Evolutionary conservation across 2,888 invertebrate species (phyloP), one percentile per base, ranked within the genome.

Genomic region (Scaptomyza reducta): DNA sequence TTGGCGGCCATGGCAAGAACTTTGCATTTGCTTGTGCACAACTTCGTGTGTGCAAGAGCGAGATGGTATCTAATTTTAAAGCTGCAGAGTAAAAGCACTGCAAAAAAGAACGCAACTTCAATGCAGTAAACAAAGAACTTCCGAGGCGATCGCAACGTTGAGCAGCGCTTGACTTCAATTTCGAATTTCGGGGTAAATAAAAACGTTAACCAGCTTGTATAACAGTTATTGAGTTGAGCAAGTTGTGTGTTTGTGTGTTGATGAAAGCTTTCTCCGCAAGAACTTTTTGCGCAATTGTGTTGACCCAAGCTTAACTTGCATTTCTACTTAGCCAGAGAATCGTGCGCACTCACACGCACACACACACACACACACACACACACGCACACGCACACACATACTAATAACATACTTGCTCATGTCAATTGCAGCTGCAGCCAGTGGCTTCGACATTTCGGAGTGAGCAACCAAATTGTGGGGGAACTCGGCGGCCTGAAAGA

Each of bases 41-140:
- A 63, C 70, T 55, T 56, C 59, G 67, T 71, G 74, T 71, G 74
- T 16, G 70, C 59, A 70, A 65, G 53, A 67, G 72, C 50, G 62
- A 63, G 68, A 74, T 71, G 78, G 87, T 89, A 88, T 90, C 70
- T 66, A 70, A 75, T 72, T 72, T 74, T 60, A 76, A 76, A 73
- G 78, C 69, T 61, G 62, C 54, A 69, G 54, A 71, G 70, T 71
- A 79, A 75, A 66, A 74, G 64, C 70, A 67, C 65, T 56, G 64
- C 51, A 62, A 69, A 81, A 81, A 68, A 63, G 68, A 76, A 81
- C 61, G 61, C 62, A 87, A 87, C 81, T 78, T 73, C 73, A 70
- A 70, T 87, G 83, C 75, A 79, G 86, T 89, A 89, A 90, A 90
- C 88, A 90, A 90, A 90, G 89, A 90, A 89, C 90, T 76, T 69